Conservation (phyloP, 2,797 vertebrate genomes). For the Cyclura pinguis region DNA sequence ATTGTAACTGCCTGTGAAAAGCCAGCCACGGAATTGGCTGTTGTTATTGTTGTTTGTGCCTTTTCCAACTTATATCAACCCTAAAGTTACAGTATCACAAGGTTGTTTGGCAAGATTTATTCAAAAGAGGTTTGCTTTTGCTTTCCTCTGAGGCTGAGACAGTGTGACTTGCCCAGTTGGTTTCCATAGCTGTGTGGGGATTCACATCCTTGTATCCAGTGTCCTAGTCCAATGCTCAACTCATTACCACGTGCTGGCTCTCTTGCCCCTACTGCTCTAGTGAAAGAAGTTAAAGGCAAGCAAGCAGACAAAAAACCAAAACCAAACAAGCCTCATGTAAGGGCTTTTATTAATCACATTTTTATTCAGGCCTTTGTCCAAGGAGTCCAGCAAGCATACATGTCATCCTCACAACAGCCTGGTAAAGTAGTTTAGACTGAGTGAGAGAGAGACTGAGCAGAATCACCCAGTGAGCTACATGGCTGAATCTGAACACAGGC, state of each 20-base stretch:
- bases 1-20: not conserved
- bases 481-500: not conserved
- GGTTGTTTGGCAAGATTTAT: no score
- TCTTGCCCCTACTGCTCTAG: not conserved
- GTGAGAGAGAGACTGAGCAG: not conserved
- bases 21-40: not conserved
- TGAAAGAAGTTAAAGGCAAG: not conserved
- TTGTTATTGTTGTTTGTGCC: not conserved
- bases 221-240: no score
- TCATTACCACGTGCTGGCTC: no score
- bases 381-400: not conserved
- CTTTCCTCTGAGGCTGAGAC: no score
- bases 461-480: not conserved
- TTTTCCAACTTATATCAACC: no score
- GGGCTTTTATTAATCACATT: not conserved
- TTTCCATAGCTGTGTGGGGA: no score
- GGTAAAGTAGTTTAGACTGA: not conserved
- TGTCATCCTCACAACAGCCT: not conserved
- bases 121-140: no score
- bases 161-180: no score
- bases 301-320: not conserved
- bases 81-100: no score
- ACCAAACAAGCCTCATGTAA: no score
- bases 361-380: not conserved
- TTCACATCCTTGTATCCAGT: no score